phyloP scores from a whole-genome alignment of 2,797 vertebrate genomes.

The Gobionotothen gibberifrons region DNA sequence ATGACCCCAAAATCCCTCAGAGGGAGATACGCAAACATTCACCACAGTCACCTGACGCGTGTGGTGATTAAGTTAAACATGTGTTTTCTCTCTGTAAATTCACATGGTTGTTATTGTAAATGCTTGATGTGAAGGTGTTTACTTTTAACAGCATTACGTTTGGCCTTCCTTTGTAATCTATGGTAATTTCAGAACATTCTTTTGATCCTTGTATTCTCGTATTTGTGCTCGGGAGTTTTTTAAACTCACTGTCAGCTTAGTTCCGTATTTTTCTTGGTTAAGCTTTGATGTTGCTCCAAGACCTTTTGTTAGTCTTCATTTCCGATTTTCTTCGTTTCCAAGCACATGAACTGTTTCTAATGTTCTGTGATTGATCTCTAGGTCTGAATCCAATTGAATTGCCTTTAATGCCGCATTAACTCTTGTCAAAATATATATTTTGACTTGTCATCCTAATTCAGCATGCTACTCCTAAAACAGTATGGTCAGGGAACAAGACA shows the following conservation, averaged over 20 bases:
- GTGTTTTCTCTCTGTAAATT: constrained; percentile 53
- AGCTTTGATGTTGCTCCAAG: constrained; percentile 81
- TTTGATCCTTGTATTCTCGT: constrained; percentile 73
- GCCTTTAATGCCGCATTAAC: constrained; percentile 82
- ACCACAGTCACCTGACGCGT: constrained; percentile 50
- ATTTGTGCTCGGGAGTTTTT: constrained; percentile 66
- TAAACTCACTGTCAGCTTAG: constrained; percentile 58
- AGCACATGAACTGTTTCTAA: constrained; percentile 78
- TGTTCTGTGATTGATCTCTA: constrained; percentile 79
- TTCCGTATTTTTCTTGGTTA: constrained; percentile 49
- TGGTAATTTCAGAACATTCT: constrained; percentile 59
- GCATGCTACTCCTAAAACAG: constrained; percentile 60
- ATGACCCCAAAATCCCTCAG: constrained; percentile 82
- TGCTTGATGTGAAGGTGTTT: constrained; percentile 64
- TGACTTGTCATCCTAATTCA: constrained; percentile 79
- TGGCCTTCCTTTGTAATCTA: constrained; percentile 67
- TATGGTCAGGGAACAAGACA: constrained; percentile 61
- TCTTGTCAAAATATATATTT: constrained; percentile 86
- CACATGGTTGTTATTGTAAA: constrained; percentile 63
- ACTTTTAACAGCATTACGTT: constrained; percentile 61
- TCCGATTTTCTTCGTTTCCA: constrained; percentile 62
- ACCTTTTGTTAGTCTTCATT: constrained; percentile 74
- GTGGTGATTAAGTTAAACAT: constrained; percentile 35
- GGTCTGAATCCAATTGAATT: constrained; percentile 81
- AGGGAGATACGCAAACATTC: constrained; percentile 56